phyloP scores from a whole-genome alignment of 2,113 vertebrate genomes.

The Sinocyclocheilus anophthalmus region DNA sequence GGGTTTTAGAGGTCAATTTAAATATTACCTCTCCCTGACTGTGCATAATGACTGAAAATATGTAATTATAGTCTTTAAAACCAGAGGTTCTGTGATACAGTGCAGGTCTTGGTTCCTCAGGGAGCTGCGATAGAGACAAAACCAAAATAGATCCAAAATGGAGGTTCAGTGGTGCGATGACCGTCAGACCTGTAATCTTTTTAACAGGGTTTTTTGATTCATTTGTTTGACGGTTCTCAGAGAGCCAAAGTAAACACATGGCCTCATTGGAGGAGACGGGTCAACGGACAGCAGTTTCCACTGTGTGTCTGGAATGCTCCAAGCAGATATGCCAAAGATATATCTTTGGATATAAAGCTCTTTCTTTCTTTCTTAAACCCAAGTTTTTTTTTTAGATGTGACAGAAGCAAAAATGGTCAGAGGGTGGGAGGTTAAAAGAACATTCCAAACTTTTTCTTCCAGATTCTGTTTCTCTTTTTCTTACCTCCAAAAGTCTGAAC shows the following conservation, averaged over 20 bases:
- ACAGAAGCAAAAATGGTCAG: slow-evolving; percentile 53
- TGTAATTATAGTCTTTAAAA: slow-evolving; percentile 39
- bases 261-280: slow-evolving; percentile 48
- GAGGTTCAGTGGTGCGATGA: slow-evolving; percentile 8
- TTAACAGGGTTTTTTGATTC: slow-evolving; percentile 37
- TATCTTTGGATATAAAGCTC: slow-evolving; percentile 9
- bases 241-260: slow-evolving; percentile 49
- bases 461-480: slow-evolving; percentile 60
- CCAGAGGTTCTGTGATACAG: slow-evolving; percentile 18
- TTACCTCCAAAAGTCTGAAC: slow-evolving; percentile 68
- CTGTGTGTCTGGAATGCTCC: slow-evolving; percentile 42
- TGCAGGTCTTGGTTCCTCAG: background rate
- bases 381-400: slow-evolving; percentile 53
- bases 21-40: slow-evolving; percentile 13
- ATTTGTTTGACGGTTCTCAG: slow-evolving; percentile 36
- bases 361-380: slow-evolving; percentile 28
- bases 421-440: slow-evolving; percentile 50
- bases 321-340: slow-evolving; percentile 43
- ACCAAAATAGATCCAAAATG: slow-evolving; percentile 45
- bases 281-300: slow-evolving; percentile 53
- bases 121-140: background rate
- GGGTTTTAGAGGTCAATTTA: slow-evolving; percentile 23
- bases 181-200: slow-evolving; percentile 49
- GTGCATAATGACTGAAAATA: slow-evolving; percentile 31
- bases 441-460: slow-evolving; percentile 59